Evolutionary conservation across 2,888 invertebrate genomes (phyloP).

Genomic region (Aradus depressus): DNA sequence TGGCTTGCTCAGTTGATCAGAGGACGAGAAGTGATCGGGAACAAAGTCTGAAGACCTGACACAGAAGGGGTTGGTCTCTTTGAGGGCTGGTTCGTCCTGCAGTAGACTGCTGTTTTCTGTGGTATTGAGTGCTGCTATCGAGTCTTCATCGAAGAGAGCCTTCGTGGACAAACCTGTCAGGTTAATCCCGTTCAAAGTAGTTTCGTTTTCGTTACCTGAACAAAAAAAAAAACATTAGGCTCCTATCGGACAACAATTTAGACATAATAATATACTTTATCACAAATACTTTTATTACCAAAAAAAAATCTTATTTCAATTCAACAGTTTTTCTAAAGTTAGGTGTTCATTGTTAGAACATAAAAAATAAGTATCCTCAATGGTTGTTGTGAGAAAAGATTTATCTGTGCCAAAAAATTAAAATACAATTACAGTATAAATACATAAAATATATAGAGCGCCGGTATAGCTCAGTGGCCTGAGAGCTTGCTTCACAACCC

Average conservation of each 20-base stretch:
- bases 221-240: slow-evolving; percentile 9
- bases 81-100: slow-evolving; percentile 8
- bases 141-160: slow-evolving; percentile 44
- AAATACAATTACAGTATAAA: no score
- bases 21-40: slow-evolving; percentile 16
- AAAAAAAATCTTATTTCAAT: no score
- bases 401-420: no score
- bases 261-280: no score
- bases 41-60: slow-evolving; percentile 11
- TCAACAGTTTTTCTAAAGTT: no score
- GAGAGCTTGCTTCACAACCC: no score
- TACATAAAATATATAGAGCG: no score
- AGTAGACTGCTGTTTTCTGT: neutral
- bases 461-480: no score
- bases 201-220: slow-evolving; percentile 36
- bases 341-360: no score
- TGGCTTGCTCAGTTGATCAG: slow-evolving; percentile 3
- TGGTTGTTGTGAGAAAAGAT: no score
- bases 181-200: slow-evolving; percentile 36
- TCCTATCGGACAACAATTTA: slow-evolving; percentile 21
- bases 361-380: no score
- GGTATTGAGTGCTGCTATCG: slow-evolving; percentile 29
- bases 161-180: slow-evolving; percentile 42
- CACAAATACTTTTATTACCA: no score
- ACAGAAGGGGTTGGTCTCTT: slow-evolving; percentile 19